Percentiles rank a stretch among this genome's conserved stretches.
phyloP scores from a whole-genome alignment of 1,140 invertebrate genomes.

The Zaprionus tsacasi region DNA sequence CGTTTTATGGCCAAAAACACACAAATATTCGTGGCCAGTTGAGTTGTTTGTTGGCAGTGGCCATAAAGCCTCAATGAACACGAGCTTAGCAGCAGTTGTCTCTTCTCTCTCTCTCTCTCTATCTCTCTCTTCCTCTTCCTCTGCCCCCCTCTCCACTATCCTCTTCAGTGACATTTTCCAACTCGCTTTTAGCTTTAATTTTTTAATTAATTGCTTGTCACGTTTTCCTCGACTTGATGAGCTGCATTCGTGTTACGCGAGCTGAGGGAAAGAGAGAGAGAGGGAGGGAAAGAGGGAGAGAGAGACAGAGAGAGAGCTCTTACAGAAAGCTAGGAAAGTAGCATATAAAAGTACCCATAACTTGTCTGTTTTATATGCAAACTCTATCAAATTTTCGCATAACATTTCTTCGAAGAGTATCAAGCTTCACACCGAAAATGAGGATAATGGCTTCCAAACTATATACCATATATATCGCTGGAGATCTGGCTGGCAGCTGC shows the following conservation, averaged over 20 bases:
- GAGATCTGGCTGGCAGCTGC: no score
- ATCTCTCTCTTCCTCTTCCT: background rate
- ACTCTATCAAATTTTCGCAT: no score
- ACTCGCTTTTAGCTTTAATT: constrained; percentile 61
- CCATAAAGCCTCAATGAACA: constrained; percentile 46
- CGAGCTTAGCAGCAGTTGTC: constrained; percentile 5
- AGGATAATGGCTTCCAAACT: background rate
- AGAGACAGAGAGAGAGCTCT: constrained; percentile 15
- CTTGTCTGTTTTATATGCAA: no score
- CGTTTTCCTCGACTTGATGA: constrained; percentile 55
- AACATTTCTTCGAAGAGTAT: no score
- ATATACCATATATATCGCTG: background rate
- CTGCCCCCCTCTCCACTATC: background rate
- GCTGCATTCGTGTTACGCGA: constrained; percentile 57
- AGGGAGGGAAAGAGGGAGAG: background rate
- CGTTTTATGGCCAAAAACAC: constrained; percentile 49
- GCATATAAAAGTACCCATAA: background rate
- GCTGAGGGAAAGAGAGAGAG: constrained; percentile 12
- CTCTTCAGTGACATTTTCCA: background rate
- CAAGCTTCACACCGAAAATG: background rate
- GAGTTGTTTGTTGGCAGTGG: background rate
- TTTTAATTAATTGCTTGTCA: constrained; percentile 82
- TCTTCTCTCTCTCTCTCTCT: background rate
- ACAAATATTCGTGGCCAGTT: constrained; percentile 47
- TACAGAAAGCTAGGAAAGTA: no score